These are phyloP conservation scores for Megaceryle torquata DNA, from an alignment of 2,113 vertebrate genomes.

Conservation along the genomic window DNA sequence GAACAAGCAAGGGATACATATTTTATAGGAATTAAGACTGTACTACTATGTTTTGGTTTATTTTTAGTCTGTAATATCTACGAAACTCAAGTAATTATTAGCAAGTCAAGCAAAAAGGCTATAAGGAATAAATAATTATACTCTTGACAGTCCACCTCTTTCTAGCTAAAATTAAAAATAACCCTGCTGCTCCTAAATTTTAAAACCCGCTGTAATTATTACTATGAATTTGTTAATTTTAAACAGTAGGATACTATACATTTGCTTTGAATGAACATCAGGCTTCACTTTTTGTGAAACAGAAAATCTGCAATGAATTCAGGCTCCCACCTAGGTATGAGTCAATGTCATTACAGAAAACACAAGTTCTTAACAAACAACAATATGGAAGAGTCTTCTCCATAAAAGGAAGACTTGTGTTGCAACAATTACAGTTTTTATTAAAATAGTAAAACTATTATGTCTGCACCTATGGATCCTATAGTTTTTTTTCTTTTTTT, in stretches of 20 bases:
- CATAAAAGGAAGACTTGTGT: not conserved
- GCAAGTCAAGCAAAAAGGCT: not conserved
- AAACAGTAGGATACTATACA: conserved; percentile 19
- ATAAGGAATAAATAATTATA: not conserved
- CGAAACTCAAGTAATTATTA: not conserved
- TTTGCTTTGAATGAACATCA: conserved; percentile 55
- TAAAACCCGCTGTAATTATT: conserved; percentile 54
- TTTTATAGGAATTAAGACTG: not conserved
- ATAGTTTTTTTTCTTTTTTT: not conserved
- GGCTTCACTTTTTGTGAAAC: not conserved
- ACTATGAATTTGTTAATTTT: conserved; percentile 31
- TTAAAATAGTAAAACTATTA: not conserved
- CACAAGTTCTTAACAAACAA: not conserved
- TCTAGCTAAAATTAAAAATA: conserved; percentile 24
- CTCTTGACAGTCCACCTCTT: conserved; percentile 14
- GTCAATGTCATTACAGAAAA: conserved; percentile 24
- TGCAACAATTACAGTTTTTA: not conserved
- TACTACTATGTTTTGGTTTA: not conserved
- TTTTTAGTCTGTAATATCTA: not conserved
- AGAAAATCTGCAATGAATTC: conserved; percentile 26
- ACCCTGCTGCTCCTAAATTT: conserved; percentile 4
- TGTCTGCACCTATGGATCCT: not conserved
- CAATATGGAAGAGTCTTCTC: not conserved
- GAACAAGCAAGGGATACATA: not conserved
- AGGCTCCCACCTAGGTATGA: conserved; percentile 31